phyloP scores from a whole-genome alignment of 2,113 vertebrate species.

The Grantiella picta region DNA sequence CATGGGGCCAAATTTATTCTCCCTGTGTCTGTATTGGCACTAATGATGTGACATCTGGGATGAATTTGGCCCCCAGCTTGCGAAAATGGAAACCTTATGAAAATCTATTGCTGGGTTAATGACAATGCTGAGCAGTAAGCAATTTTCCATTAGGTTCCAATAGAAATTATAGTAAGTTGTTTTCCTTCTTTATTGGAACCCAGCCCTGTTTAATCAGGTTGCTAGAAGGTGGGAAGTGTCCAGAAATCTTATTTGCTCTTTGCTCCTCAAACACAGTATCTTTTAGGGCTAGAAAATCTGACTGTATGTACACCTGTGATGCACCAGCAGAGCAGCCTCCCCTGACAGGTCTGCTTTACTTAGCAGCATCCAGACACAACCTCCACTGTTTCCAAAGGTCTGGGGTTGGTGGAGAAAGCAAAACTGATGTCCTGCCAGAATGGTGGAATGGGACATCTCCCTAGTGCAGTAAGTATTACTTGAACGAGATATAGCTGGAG shows the following conservation, averaged over 20 bases:
- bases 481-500: not conserved
- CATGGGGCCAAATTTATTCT: not conserved
- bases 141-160: slow-evolving; percentile 36
- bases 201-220: not conserved
- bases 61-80: not conserved
- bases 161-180: not conserved
- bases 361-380: not conserved
- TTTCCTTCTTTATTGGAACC: slow-evolving; percentile 16
- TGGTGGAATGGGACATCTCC: not conserved
- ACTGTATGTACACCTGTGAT: not conserved
- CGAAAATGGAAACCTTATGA: not conserved
- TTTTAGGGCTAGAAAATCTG: not conserved
- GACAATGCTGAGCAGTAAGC: slow-evolving; percentile 3
- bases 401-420: not conserved
- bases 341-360: not conserved
- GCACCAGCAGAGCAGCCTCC: not conserved
- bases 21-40: not conserved
- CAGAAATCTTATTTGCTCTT: not conserved
- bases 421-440: not conserved
- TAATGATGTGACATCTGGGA: not conserved
- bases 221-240: not conserved
- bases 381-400: not conserved
- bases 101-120: slow-evolving; percentile 6
- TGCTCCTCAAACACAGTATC: not conserved
- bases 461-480: not conserved